Base-by-base conservation (phyloP, 2,113 vertebrate genomes). In the Canis aureus region DNA sequence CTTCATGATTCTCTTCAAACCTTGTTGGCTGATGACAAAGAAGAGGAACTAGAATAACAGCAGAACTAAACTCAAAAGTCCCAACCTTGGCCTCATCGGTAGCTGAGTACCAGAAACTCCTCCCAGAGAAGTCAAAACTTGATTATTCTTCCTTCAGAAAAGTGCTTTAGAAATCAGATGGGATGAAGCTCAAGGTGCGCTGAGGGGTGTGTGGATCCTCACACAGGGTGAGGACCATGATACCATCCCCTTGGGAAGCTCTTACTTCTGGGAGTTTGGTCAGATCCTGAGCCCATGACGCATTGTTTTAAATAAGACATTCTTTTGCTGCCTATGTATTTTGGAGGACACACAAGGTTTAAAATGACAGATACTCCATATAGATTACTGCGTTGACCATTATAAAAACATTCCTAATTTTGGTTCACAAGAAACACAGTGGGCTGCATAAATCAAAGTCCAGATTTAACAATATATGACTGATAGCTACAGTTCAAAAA, bases 191-290 rank as follows among this genome's bases (percentile, higher is more conserved):
- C 27, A 19, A 22, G 25, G 60, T 5, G 6, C 11, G 60, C 53
- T 51, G 9, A 29, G 22, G 4, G 29, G 29, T 22, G 19, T 55
- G 3, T 51, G 20, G 15, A 19, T 32, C 27, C 83, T 76, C 20
- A 35, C 11, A 4, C 1, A 8, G 3, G 10, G 0, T 16, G 23
- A 25, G 32, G 11, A 32, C 7, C 25, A 91, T 1, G 1, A 67
- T 4, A 15, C 16, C 9, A 62, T 11, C 17, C 23, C 8, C 2
- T 60, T 55, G 32, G 15, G 69, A 49, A 74, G 51, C 59, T 9
- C 16, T 78, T 12, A 20, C 12, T 85, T 89, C 23, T 9, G 62
- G 64, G 32, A 60, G 3, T 17, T 2, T 55, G 20, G 23, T n/a
- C 49, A 69, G 43, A 88, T 35, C 25, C 3, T 38, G 55, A 84